Evolutionary conservation across 2,797 vertebrate genomes (phyloP).

Genomic region (Phrynocephalus guinanensis): DNA sequence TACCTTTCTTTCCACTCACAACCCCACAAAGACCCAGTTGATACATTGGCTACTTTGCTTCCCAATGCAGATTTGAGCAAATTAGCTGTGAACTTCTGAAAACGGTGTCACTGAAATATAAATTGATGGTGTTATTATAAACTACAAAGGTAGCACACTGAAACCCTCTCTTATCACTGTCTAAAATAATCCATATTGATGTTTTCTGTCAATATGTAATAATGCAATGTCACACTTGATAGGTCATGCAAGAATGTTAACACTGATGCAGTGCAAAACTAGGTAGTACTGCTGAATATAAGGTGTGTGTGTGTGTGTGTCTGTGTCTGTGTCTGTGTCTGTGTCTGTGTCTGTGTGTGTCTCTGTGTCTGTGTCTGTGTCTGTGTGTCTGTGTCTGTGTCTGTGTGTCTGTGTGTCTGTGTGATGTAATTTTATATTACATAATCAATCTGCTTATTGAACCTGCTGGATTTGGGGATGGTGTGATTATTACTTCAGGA

Average conservation of each 20-base stretch:
- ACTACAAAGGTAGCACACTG: slow-evolving; percentile 63
- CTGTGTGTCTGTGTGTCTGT: not conserved
- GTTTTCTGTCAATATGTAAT: slow-evolving; percentile 73
- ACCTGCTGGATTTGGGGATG: slow-evolving; percentile 43
- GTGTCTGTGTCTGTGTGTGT: slow-evolving; percentile 4
- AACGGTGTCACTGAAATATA: slow-evolving; percentile 50
- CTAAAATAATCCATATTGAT: slow-evolving; percentile 70
- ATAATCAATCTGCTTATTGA: slow-evolving; percentile 64
- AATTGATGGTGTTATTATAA: slow-evolving; percentile 71
- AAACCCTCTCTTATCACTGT: slow-evolving; percentile 65
- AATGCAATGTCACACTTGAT: slow-evolving; percentile 71
- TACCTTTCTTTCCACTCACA: slow-evolving; percentile 26
- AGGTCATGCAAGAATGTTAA: slow-evolving; percentile 64
- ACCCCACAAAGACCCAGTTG: slow-evolving; percentile 37
- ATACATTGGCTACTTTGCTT: slow-evolving; percentile 36
- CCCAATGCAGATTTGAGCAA: slow-evolving; percentile 49
- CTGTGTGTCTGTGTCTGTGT: too few species aligned
- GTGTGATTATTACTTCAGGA: slow-evolving; percentile 33
- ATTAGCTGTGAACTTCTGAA: slow-evolving; percentile 61
- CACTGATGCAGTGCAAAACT: slow-evolving; percentile 57
- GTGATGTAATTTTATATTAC: slow-evolving; percentile 51
- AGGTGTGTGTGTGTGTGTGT: not conserved
- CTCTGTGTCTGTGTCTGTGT: too few species aligned
- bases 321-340: not conserved
- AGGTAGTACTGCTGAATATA: slow-evolving; percentile 55